phyloP scores from a whole-genome alignment of 53 echinoderm and acorn worm genomes.

The Echinometra lucunter region DNA sequence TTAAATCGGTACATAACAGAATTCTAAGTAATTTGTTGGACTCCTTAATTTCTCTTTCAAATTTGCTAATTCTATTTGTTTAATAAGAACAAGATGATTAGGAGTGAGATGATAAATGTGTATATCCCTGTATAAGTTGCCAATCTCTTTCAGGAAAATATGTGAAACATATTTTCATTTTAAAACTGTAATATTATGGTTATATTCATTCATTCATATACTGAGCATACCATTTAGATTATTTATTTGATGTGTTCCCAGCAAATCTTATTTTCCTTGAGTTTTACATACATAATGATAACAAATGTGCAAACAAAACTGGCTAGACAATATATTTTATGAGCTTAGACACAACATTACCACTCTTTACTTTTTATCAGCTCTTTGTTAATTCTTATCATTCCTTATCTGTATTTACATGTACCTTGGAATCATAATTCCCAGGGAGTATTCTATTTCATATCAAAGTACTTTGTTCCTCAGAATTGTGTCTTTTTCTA shows the following conservation, averaged over 20 bases:
- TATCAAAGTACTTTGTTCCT: neutral
- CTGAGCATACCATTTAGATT: neutral
- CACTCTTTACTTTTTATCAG: neutral
- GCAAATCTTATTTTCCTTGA: neutral
- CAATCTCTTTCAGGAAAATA: neutral
- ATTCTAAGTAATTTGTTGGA: neutral
- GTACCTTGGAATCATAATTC: too few species aligned
- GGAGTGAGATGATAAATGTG: neutral
- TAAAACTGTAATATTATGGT: neutral
- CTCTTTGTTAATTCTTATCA: neutral
- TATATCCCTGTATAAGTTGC: neutral
- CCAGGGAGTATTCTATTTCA: neutral
- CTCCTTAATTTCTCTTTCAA: neutral
- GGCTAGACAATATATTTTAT: neutral
- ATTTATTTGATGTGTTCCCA: slow-evolving; percentile 15
- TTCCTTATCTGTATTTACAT: neutral
- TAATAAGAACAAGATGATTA: neutral
- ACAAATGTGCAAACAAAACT: neutral
- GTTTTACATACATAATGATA: neutral
- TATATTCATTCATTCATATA: neutral
- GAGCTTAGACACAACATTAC: neutral
- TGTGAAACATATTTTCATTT: neutral
- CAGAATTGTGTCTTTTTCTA: neutral
- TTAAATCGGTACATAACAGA: neutral
- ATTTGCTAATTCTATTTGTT: neutral